Evolutionary conservation across 1,140 invertebrate species (phyloP), one percentile per base, ranked within the genome.

Genomic region (Ceratoteleas bidentatus): DNA sequence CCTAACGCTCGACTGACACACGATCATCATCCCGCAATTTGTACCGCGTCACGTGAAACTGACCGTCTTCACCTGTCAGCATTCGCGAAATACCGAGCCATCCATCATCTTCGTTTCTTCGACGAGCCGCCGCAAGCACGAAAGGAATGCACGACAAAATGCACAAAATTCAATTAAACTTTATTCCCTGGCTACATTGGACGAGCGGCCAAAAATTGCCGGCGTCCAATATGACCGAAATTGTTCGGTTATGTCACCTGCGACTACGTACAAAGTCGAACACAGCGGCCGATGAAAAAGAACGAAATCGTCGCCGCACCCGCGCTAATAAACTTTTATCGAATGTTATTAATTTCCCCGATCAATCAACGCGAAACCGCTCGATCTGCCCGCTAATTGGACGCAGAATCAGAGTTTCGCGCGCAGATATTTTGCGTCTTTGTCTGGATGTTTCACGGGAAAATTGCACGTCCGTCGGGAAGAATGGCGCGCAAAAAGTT

Each of bases 271-370:
- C 62, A 76, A 76, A 60, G 54, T 75, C 4, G 43, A 36, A 49
- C 69, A 64, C 16, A 73, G 64, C 36, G 6, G 45, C 6, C 33
- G 11, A 6, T 43, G 15, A 65, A 76, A 76, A 76, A 76, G 56
- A 60, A 68, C 43, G 50, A 64, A 73, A 36, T 10, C 69, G 15
- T n/a, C 32, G 14, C 5, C 53, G 32, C 50, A 64, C 61, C 47
- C 61, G 33, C 38, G 33, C 15, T 68, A 76, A 69, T 76, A 68
- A 76, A 69, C 57, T 76, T 76, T 61, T 24, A 68, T 65, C 62
- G 50, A 76, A 76, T 68, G 64, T 68, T 76, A 68, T 76, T 76
- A 69, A 77, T 69, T 69, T 64, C 9, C n/a, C 65, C 65, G 61
- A 69, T 77, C 74, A 69, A 69, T 77, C 74, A 77, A 69, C 57